These are phyloP conservation scores for Machimus rusticus DNA, from an alignment of 2,888 invertebrate genomes.

Conservation along the genomic window DNA sequence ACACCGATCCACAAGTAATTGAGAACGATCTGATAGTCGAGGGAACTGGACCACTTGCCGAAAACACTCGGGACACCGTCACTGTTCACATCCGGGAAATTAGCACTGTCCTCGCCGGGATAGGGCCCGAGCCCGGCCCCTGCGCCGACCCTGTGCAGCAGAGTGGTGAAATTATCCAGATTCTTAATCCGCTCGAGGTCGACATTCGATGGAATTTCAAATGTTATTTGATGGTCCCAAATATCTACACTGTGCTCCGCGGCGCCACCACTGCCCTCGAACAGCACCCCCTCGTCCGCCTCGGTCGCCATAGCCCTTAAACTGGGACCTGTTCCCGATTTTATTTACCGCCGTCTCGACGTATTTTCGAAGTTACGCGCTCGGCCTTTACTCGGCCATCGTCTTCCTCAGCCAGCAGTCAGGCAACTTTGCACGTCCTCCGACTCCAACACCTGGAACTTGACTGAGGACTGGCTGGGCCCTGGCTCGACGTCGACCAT, in stretches of 20 bases:
- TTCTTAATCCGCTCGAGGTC: constrained; percentile 61
- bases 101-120: not conserved
- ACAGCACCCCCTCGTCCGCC: not conserved
- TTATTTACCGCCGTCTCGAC: not conserved
- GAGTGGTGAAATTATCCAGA: constrained; percentile 59
- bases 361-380: not conserved
- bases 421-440: not conserved
- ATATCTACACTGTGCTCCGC: constrained; percentile 18
- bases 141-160: constrained; percentile 53
- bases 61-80: constrained; percentile 47
- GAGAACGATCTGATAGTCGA: constrained; percentile 60
- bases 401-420: not conserved
- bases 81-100: not conserved
- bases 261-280: constrained; percentile 5
- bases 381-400: not conserved
- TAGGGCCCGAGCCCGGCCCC: not conserved
- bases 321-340: not conserved
- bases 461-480: not conserved
- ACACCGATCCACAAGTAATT: constrained; percentile 63
- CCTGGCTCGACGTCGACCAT: not conserved
- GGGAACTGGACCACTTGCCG: constrained; percentile 55
- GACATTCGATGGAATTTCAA: constrained; percentile 60
- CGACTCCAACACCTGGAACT: not conserved
- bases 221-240: constrained; percentile 59
- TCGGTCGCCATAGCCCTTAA: not conserved